phyloP scores from a whole-genome alignment of 1,140 invertebrate genomes.

The Dysdera silvatica region DNA sequence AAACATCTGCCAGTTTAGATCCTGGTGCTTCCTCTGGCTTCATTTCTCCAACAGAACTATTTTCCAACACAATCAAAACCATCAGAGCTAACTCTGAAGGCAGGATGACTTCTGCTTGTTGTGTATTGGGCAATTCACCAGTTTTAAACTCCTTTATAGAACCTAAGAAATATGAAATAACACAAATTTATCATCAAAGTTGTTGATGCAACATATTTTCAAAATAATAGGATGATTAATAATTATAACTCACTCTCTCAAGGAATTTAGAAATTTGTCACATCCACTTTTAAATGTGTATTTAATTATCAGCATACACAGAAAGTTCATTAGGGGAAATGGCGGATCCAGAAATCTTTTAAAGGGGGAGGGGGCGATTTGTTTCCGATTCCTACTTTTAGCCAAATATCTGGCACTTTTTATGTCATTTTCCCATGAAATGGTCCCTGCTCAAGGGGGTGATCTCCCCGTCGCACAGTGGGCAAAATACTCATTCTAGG shows the following conservation, averaged over 20 bases:
- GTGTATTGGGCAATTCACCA: conserved; percentile 12
- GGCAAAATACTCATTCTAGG: no score
- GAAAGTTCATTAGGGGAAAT: no score
- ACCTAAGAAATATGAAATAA: not conserved
- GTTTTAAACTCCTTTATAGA: conserved; percentile 9
- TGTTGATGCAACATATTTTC: no score
- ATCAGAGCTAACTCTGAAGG: conserved; percentile 24
- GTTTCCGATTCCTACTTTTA: no score
- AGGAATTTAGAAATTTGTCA: not conserved
- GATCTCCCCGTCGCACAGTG: no score
- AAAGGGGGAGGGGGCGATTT: not conserved
- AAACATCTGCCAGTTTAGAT: conserved; percentile 15
- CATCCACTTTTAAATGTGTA: not conserved
- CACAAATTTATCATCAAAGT: not conserved
- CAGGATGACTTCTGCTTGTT: conserved; percentile 15
- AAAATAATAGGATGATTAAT: no score
- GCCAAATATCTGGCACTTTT: no score
- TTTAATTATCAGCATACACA: not conserved
- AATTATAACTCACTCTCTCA: not conserved
- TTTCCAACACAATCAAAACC: conserved; percentile 17
- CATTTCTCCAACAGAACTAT: conserved; percentile 18
- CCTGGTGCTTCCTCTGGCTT: conserved; percentile 15
- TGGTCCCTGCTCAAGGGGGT: no score
- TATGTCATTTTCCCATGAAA: no score
- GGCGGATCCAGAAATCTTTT: not conserved